Base-by-base conservation (phyloP, 2,797 vertebrate genomes). In the Picus viridis region DNA sequence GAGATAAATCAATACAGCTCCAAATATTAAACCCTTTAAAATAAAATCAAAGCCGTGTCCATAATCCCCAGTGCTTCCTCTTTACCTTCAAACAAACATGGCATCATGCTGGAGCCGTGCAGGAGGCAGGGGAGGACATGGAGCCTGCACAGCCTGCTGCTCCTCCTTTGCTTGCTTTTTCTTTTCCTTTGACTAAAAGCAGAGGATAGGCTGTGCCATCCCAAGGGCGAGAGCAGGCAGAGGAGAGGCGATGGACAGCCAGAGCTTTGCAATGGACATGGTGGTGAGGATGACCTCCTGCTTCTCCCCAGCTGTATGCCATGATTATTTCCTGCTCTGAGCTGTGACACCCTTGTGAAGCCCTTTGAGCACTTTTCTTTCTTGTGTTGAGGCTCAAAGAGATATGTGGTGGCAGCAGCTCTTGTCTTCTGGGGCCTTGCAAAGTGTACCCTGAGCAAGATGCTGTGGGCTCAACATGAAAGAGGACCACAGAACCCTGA, bases 1-100 rank as follows among this genome's bases (percentile, higher is more conserved):
- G 89, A 96, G 96, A 97, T 97, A 97, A 97, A 97, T 97, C 97
- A 97, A 93, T 97, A 96, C 92, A 83, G 85, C 89, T 97, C 96
- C 97, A 96, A 95, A 97, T 97, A 97, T 96, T 96, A 96, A 96
- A 96, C 94, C 69, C 83, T 94, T 91, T 59, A 89, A 94, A 95
- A 97, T 91, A 83, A 93, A 92, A 96, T 94, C 95, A 90, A 92
- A 97, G 89, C 95, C 12, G 6, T 77, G 83, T 91, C 95, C 73
- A 18, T 83, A 94, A 91, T 92, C 92, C 88, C 91, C 86, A 23
- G 14, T 81, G 70, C 51, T 82, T 78, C 89, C 53, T 26, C 78
- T 73, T 81, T 45, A 27, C 57, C 39, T 56, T 34, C 6, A 4
- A 81, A 67, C 63, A 87, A 51, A 29, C 2, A 10, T 36, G 69